phyloP scores from a whole-genome alignment of 2,888 invertebrate genomes.

The Leptopilina myrica region DNA sequence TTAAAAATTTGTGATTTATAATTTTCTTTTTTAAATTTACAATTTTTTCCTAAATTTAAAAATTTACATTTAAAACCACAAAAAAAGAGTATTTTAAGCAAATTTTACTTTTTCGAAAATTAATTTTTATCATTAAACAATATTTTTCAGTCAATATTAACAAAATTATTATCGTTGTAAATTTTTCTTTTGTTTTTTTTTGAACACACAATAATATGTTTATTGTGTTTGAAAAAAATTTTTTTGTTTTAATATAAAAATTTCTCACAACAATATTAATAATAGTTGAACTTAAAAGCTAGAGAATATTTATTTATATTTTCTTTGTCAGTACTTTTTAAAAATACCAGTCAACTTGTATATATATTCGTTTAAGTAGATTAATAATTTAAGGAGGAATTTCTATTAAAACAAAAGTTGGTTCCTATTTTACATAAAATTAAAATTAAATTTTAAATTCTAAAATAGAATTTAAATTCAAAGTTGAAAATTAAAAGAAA shows the following conservation, averaged over 20 bases:
- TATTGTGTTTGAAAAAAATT: background rate
- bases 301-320: conserved; percentile 8
- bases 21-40: too few relatives aligned
- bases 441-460: too few relatives aligned
- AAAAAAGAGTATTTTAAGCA: too few relatives aligned
- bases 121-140: background rate
- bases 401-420: too few relatives aligned
- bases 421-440: too few relatives aligned
- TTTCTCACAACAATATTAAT: background rate
- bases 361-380: conserved; percentile 2
- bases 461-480: too few relatives aligned
- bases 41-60: too few relatives aligned
- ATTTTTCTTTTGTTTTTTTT: background rate
- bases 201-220: background rate
- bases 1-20: too few relatives aligned
- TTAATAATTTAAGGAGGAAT: background rate
- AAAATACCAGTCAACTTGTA: conserved; percentile 14
- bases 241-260: background rate
- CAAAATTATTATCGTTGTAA: background rate
- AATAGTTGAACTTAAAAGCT: background rate
- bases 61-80: too few relatives aligned
- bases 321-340: conserved; percentile 1
- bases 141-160: background rate
- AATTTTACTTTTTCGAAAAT: too few relatives aligned
- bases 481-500: too few relatives aligned